Evolutionary conservation across 2,797 vertebrate species (phyloP), one percentile per base, ranked within the genome.

Genomic region (Ciconia nigra): DNA sequence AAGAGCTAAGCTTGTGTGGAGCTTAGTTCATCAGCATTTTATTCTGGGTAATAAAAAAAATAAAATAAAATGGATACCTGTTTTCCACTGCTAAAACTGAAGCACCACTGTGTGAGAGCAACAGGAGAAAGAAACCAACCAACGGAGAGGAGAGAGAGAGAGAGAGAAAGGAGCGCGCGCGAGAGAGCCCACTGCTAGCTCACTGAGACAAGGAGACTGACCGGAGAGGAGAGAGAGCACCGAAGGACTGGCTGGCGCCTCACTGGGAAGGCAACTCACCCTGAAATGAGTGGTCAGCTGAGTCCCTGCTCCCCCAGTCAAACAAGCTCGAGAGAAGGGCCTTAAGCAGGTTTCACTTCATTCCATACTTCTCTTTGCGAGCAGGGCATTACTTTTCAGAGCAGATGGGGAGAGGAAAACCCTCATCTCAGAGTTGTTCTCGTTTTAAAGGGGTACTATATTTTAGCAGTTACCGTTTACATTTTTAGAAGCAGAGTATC

Each of bases 71-170:
- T 98, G 99, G 99, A 99, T 99, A 99, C 99, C 99, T 99, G 99
- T 99, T 99, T 99, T 99, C 99, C 99, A 99, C 99, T 99, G 99
- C 99, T 99, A 99, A 99, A 99, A 99, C 99, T 99, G 99, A 99
- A 99, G 99, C 99, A 99, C 99, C 99, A 99, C 99, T 98, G 99
- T 99, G 99, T 99, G 99, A 99, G 99, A 99, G 99, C 99, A 98
- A 99, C 99, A 99, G 99, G 99, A 99, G 98, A 99, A 95, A 97
- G 96, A 99, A 99, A 98, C 97, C 98, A 99, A 98, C 98, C 98
- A 98, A 99, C 98, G 98, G 99, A 98, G 98, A 98, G 98, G 98
- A 98, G 97, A 98, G 98, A 91, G 98, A 98, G 97, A 98, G 98
- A 91, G 77, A 94, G 90, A 98, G 98, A 98, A 96, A 91, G 88